phyloP scores from a whole-genome alignment of 2,888 invertebrate species.

The Stratiomys singularior region DNA sequence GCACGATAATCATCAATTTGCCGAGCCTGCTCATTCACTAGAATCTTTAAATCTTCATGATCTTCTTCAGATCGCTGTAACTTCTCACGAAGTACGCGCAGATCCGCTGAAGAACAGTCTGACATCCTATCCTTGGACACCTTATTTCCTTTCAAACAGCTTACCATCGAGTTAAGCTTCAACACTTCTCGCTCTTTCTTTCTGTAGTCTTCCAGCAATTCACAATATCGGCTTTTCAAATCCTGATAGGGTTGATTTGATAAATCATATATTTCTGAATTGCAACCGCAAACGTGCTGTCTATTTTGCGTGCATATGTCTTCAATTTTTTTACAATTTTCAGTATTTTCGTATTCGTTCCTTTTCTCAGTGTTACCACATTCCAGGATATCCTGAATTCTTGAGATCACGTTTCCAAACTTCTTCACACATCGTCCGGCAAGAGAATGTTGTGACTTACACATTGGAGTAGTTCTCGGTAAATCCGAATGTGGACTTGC shows the following conservation, averaged over 20 bases:
- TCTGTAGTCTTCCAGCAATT: slow-evolving; percentile 59
- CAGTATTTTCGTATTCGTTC: too few relatives aligned
- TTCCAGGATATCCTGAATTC: slow-evolving; percentile 45
- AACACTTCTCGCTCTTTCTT: slow-evolving; percentile 59
- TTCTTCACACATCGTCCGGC: slow-evolving; percentile 23
- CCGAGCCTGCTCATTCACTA: slow-evolving; percentile 61
- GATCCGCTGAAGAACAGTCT: slow-evolving; percentile 56
- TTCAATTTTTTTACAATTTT: background rate
- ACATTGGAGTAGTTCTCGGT: background rate
- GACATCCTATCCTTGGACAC: background rate
- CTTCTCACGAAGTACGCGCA: slow-evolving; percentile 58
- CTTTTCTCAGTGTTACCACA: background rate
- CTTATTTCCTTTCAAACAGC: background rate
- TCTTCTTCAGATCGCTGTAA: slow-evolving; percentile 60
- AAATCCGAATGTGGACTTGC: slow-evolving; percentile 6
- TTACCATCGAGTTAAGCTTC: slow-evolving; percentile 14
- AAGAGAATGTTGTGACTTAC: background rate
- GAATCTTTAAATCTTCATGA: slow-evolving; percentile 58
- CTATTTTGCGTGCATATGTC: background rate
- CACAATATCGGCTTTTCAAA: slow-evolving; percentile 61
- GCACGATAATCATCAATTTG: slow-evolving; percentile 60
- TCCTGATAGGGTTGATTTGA: slow-evolving; percentile 48
- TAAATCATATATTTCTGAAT: background rate
- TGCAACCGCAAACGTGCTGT: background rate
- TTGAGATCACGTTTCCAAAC: slow-evolving; percentile 41